Percentiles rank a stretch among this genome's conserved stretches.
Conservation (phyloP, 53 echinoderm and acorn worm genomes). For the Zoroaster sp. region DNA sequence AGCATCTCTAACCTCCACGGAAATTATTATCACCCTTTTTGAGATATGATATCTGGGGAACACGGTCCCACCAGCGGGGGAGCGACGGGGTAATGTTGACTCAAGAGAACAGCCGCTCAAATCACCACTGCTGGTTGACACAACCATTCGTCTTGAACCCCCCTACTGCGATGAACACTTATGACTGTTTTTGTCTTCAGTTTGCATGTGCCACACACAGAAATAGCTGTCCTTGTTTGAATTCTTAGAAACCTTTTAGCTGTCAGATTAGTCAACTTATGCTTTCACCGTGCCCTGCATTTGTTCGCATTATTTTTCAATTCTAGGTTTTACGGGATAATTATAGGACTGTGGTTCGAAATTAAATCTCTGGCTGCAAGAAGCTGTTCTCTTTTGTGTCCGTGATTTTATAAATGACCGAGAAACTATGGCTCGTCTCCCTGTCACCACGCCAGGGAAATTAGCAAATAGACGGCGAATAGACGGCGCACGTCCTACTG, state of each 20-base stretch:
- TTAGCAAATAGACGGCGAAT: constrained; percentile 56
- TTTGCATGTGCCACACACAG: neutral
- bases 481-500: constrained; percentile 30
- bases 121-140: neutral
- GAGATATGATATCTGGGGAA: neutral
- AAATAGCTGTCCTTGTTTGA: neutral
- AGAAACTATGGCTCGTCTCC: constrained; percentile 24
- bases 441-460: constrained; percentile 29
- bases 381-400: constrained; percentile 11
- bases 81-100: neutral
- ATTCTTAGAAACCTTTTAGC: neutral
- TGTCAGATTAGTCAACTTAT: neutral
- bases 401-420: constrained; percentile 56
- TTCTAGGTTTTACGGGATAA: neutral
- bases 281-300: neutral
- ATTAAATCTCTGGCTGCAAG: constrained; percentile 29
- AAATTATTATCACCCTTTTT: neutral
- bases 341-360: neutral
- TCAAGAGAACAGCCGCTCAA: neutral
- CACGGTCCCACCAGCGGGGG: constrained; percentile 30
- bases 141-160: neutral
- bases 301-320: no score
- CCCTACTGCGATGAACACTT: neutral
- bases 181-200: neutral
- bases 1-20: neutral